Evolutionary conservation across 2,113 vertebrate genomes (phyloP).

Genomic region (Silurus asotus): DNA sequence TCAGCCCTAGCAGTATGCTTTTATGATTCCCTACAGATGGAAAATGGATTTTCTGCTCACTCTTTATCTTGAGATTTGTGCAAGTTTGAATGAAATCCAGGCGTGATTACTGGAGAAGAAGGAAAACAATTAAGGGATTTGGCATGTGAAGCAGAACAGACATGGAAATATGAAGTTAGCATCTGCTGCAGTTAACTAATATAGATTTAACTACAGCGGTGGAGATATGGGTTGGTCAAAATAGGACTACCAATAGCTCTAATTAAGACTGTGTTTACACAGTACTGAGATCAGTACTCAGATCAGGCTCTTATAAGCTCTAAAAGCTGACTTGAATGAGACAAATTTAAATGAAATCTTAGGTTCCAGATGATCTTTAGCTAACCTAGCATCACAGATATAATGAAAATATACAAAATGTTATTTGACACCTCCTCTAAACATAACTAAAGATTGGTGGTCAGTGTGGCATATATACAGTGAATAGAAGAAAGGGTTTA

Average conservation of each 20-base stretch:
- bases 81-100: slow-evolving; percentile 27
- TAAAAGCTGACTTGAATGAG: not conserved
- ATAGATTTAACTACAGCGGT: not conserved
- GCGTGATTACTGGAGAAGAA: slow-evolving; percentile 21
- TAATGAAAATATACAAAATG: not conserved
- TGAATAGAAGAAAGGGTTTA: not conserved
- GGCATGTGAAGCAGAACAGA: slow-evolving; percentile 53
- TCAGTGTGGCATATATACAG: not conserved
- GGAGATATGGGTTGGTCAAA: not conserved
- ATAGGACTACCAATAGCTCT: not conserved
- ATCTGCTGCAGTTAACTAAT: slow-evolving; percentile 4
- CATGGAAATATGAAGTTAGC: slow-evolving; percentile 28
- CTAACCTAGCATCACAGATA: not conserved
- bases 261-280: not conserved
- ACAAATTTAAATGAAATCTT: not conserved
- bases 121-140: slow-evolving; percentile 66
- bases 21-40: slow-evolving; percentile 34
- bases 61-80: slow-evolving; percentile 10
- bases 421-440: slow-evolving; percentile 13
- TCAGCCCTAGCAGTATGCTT: slow-evolving; percentile 13
- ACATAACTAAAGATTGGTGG: slow-evolving; percentile 29
- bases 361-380: not conserved
- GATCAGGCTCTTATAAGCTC: not conserved
- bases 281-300: not conserved
- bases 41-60: slow-evolving; percentile 2